A percentile compares a stretch with the other conserved stretches of the same genome.
phyloP scores from a whole-genome alignment of 2,797 vertebrate species.

The Fundulus diaphanus region DNA sequence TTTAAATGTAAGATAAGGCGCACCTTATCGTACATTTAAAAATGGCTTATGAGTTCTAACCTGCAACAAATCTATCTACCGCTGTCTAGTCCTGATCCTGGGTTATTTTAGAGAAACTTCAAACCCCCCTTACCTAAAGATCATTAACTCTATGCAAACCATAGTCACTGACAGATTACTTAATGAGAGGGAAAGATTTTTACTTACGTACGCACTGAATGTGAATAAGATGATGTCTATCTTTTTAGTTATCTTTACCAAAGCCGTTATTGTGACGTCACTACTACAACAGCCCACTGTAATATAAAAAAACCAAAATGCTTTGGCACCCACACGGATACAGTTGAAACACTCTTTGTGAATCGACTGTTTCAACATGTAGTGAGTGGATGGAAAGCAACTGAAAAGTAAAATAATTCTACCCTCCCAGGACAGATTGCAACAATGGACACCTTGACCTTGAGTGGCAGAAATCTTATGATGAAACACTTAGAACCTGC shows the following conservation, averaged over 20 bases:
- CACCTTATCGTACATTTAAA: constrained; percentile 85
- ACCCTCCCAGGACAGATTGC: constrained; percentile 85
- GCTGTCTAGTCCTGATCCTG: constrained; percentile 9
- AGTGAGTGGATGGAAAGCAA: constrained; percentile 88
- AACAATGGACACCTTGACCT: constrained; percentile 84
- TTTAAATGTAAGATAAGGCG: constrained; percentile 85
- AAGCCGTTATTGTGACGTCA: constrained; percentile 88
- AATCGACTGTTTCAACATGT: constrained; percentile 87
- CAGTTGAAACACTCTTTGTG: constrained; percentile 86
- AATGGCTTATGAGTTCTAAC: constrained; percentile 69
- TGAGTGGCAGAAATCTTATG: constrained; percentile 84
- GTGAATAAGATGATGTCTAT: constrained; percentile 67
- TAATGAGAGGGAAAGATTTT: constrained; percentile 75
- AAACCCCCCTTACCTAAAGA: constrained; percentile 11
- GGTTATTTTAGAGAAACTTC: not conserved
- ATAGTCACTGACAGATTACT: constrained; percentile 73
- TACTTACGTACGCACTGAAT: constrained; percentile 84
- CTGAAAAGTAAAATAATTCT: constrained; percentile 82
- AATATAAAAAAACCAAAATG: constrained; percentile 82
- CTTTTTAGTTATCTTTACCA: constrained; percentile 76
- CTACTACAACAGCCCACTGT: constrained; percentile 86
- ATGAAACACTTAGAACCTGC: constrained; percentile 81
- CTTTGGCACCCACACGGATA: constrained; percentile 87
- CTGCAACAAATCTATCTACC: constrained; percentile 37
- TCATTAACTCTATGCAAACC: constrained; percentile 47